phyloP scores from a whole-genome alignment of 2,113 vertebrate species.

The Forbesichthys agassizii region DNA sequence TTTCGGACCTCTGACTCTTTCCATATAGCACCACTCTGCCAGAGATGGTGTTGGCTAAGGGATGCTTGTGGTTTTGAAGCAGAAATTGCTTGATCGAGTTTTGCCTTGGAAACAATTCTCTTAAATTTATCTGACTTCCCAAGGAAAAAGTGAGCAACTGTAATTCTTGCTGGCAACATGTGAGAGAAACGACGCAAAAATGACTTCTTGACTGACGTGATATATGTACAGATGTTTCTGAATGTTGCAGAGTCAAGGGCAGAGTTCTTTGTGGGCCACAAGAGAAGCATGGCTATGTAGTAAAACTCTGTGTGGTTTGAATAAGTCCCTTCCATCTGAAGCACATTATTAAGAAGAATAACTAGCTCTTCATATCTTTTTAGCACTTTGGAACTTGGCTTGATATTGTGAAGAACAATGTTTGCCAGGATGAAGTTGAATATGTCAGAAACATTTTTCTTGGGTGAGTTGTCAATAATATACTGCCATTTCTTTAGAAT shows the following conservation, averaged over 20 bases:
- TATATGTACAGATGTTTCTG: constrained; percentile 27
- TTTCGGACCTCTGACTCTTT: constrained; percentile 18
- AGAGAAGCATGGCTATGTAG: constrained; percentile 52
- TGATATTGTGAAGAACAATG: constrained; percentile 49
- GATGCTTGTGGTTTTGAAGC: neutral
- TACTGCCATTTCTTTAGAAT: constrained; percentile 37
- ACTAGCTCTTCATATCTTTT: constrained; percentile 48
- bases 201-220: constrained; percentile 38
- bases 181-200: constrained; percentile 42
- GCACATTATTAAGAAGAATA: constrained; percentile 26
- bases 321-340: constrained; percentile 35
- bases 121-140: constrained; percentile 43
- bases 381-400: constrained; percentile 9
- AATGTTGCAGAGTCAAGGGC: neutral
- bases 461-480: constrained; percentile 12
- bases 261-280: constrained; percentile 43
- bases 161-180: constrained; percentile 35
- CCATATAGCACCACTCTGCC: constrained; percentile 52
- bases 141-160: constrained; percentile 59
- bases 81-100: constrained; percentile 33
- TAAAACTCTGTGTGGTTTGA: constrained; percentile 51
- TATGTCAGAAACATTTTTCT: constrained; percentile 5
- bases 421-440: constrained; percentile 57
- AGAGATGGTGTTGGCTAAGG: constrained; percentile 15
- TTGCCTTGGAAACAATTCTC: constrained; percentile 34